Evolutionary conservation across 2,797 vertebrate species (phyloP), one percentile per base, ranked within the genome.

Genomic region (Hephaestus fuliginosus): DNA sequence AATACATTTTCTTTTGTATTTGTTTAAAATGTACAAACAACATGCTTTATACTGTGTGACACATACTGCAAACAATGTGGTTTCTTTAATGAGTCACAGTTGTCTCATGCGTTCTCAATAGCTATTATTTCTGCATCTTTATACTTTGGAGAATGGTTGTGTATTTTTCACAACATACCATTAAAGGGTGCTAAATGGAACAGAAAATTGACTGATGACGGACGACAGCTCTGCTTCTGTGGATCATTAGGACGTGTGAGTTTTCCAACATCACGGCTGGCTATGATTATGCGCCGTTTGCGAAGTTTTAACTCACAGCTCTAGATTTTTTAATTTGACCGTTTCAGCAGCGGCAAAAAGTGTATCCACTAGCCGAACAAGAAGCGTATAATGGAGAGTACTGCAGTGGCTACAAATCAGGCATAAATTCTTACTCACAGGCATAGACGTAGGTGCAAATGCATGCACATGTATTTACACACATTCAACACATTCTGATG

Each of bases 371-470:
- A 46, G 25, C 20, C 3, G 3, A 78, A 58, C 25, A 66, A 25
- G 25, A 76, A 51, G 53, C 5, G 1, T 33, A 52, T 36, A 30
- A 67, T 56, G 33, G 39, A 30, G 20, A 74, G 43, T 62, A 48
- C 33, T 70, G 71, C 80, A 62, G 82, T 2, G 41, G 22, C 64
- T 46, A 51, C 57, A 70, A 76, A 83, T 68, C 36, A 70, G 67
- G 13, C 74, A 5, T 14, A 43, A 55, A 66, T 2, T 82, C 52
- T 55, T 22, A n/a, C 33, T 64, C 74, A 48, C 67, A 33, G 28
- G 43, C 60, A 18, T 9, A 14, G 61, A 52, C 14, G 13, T 30
- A 20, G 55, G 66, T 55, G 76, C 53, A 78, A 61, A 87, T 61
- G 4, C 61, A 78, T 71, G 61, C 69, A 66, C 48, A 62, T 71